Conservation (phyloP, 2,888 invertebrate species). For the Drosophila rellima region DNA sequence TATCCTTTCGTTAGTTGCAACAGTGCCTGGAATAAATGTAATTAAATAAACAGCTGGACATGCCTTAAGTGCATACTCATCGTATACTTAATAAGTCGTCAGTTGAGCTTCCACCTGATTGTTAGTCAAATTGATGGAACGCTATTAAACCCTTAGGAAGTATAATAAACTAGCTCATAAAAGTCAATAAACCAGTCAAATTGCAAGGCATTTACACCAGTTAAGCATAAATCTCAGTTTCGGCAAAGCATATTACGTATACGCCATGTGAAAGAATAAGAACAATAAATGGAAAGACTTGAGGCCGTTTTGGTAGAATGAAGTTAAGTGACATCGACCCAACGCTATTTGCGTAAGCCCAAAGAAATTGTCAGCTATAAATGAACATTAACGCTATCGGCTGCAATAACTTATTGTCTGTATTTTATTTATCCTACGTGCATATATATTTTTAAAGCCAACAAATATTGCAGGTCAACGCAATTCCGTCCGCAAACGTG, state of each 20-base stretch:
- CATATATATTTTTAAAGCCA: conserved; percentile 26
- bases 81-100: conserved; percentile 14
- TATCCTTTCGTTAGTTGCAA: no score
- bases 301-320: conserved; percentile 2
- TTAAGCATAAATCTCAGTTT: conserved; percentile 56
- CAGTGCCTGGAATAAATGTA: not conserved
- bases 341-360: conserved; percentile 62
- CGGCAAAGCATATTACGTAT: conserved; percentile 37
- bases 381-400: conserved; percentile 70
- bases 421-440: conserved; percentile 42
- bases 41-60: not conserved
- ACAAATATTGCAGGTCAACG: conserved; percentile 63
- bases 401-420: conserved; percentile 63
- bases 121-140: not conserved
- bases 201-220: conserved; percentile 67
- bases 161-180: conserved; percentile 72
- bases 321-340: conserved; percentile 22
- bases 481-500: conserved; percentile 63
- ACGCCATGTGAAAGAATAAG: conserved; percentile 33
- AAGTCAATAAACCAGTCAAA: conserved; percentile 75
- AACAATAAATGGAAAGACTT: conserved; percentile 5
- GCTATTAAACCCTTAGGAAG: conserved; percentile 4
- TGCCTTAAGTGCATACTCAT: not conserved
- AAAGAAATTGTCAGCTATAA: conserved; percentile 53
- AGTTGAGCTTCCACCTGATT: conserved; percentile 5